These are phyloP conservation scores for Eulithis prunata DNA, from an alignment of 2,888 invertebrate species.

Conservation along the genomic window DNA sequence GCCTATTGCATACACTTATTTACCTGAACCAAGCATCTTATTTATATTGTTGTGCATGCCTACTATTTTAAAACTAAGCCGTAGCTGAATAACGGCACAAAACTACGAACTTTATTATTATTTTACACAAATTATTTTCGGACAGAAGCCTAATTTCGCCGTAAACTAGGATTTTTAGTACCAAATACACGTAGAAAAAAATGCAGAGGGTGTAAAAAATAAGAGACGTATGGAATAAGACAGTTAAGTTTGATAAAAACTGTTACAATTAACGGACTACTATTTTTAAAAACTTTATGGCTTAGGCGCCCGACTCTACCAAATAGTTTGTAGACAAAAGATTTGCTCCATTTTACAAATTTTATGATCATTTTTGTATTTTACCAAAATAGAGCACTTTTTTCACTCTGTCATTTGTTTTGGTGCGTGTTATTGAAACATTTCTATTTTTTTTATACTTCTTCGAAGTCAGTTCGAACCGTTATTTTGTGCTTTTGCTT, in stretches of 20 bases:
- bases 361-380: conserved; percentile 53
- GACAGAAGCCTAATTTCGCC: no score
- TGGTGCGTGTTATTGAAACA: conserved; percentile 38
- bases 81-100: no score
- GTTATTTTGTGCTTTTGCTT: conserved; percentile 41
- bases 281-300: conserved; percentile 52
- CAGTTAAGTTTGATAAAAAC: conserved; percentile 45
- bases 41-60: no score
- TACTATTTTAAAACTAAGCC: no score
- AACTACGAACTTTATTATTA: no score
- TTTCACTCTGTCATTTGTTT: conserved; percentile 44
- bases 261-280: conserved; percentile 69
- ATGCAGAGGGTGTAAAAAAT: conserved; percentile 1
- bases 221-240: conserved; percentile 19
- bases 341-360: conserved; percentile 70
- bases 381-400: conserved; percentile 58
- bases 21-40: no score
- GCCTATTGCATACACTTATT: no score
- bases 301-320: conserved; percentile 41
- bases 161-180: no score
- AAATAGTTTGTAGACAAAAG: conserved; percentile 53
- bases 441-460: conserved; percentile 35
- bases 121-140: no score
- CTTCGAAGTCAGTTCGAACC: no score
- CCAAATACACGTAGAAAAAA: no score